These are phyloP conservation scores for Hybognathus amarus DNA, from an alignment of 2,797 vertebrate genomes.

Conservation along the genomic window DNA sequence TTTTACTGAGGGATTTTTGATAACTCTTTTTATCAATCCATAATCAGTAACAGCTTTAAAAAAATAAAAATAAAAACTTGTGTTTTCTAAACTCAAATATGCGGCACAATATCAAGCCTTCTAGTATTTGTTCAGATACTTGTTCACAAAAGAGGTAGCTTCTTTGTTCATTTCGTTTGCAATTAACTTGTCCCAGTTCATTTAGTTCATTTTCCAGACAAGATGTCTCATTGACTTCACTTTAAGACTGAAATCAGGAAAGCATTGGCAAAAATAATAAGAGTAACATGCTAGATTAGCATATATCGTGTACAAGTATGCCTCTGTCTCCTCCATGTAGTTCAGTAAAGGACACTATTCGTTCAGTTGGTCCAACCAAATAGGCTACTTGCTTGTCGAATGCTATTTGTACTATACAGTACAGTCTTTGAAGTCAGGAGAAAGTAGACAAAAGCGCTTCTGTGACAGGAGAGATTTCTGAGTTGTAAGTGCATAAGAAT, in stretches of 20 bases:
- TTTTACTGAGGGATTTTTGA: no score
- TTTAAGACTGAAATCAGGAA: background rate
- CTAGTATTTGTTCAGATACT: background rate
- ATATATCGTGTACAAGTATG: background rate
- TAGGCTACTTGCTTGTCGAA: background rate
- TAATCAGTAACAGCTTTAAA: background rate
- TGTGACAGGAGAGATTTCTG: background rate
- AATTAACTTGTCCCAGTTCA: background rate
- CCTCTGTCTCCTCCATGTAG: background rate
- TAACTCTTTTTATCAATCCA: background rate
- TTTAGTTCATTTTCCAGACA: background rate
- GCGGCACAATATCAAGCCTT: background rate
- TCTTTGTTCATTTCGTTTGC: background rate
- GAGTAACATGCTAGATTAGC: background rate
- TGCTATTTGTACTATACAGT: slow-evolving; percentile 1
- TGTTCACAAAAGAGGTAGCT: background rate
- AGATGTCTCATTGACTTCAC: background rate
- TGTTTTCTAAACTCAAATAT: background rate
- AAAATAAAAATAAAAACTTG: no score
- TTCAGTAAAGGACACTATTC: background rate
- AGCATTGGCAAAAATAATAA: background rate
- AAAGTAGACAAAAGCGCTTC: background rate
- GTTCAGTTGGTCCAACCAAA: background rate
- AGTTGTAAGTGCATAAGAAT: background rate
- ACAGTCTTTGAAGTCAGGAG: slow-evolving; percentile 3